These are phyloP conservation scores for Boloria selene DNA, from an alignment of 2,888 invertebrate species.

Conservation along the genomic window DNA sequence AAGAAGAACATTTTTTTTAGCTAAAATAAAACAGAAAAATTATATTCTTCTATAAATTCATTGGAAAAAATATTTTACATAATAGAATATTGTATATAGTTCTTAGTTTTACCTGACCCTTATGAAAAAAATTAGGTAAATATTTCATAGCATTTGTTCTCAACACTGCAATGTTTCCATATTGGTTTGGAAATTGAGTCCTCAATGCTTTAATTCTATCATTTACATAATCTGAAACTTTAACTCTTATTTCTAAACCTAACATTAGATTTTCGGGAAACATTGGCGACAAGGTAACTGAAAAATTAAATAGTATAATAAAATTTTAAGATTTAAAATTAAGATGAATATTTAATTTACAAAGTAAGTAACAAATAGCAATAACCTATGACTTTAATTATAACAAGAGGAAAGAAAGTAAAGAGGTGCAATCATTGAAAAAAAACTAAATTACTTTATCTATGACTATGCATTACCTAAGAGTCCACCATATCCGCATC, in stretches of 20 bases:
- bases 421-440: neutral
- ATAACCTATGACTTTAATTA: neutral
- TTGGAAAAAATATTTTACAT: neutral
- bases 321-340: neutral
- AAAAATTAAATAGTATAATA: constrained; percentile 46
- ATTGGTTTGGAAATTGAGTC: constrained; percentile 87
- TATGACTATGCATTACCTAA: constrained; percentile 79
- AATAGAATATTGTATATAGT: constrained; percentile 9
- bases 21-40: constrained; percentile 75
- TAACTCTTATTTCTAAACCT: constrained; percentile 98
- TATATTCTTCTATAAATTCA: neutral
- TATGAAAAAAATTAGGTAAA: constrained; percentile 97
- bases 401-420: no score
- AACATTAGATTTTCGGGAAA: constrained; percentile 94
- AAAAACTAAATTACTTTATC: neutral
- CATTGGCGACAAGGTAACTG: constrained; percentile 94
- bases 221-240: constrained; percentile 99
- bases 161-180: constrained; percentile 96
- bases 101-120: constrained; percentile 89
- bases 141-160: constrained; percentile 99
- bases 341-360: neutral
- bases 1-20: constrained; percentile 98
- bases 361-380: no score
- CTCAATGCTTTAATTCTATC: constrained; percentile 95
- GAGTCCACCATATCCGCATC: constrained; percentile 99